phyloP scores from a whole-genome alignment of 2,888 invertebrate genomes.

The Micropterix aruncella region DNA sequence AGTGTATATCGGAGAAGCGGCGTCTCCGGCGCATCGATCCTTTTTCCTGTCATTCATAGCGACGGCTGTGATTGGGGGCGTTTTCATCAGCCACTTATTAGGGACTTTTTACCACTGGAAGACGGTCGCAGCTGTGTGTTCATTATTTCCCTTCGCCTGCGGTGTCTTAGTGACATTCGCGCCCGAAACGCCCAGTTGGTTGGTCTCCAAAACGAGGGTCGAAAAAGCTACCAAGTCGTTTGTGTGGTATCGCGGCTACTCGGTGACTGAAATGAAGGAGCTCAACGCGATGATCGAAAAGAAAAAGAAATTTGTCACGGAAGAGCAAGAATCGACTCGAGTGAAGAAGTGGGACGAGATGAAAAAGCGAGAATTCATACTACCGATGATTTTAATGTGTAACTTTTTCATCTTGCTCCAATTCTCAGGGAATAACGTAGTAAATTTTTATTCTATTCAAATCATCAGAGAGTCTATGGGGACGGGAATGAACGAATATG shows the following conservation, averaged over 20 bases:
- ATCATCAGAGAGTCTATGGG: slow-evolving; percentile 46
- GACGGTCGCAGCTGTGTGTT: slow-evolving; percentile 36
- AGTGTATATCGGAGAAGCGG: slow-evolving; percentile 44
- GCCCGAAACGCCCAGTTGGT: slow-evolving; percentile 55
- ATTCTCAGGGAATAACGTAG: slow-evolving; percentile 54
- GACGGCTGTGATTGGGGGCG: slow-evolving; percentile 44
- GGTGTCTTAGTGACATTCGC: slow-evolving; percentile 36
- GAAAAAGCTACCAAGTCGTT: slow-evolving; percentile 42
- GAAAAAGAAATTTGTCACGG: slow-evolving; percentile 19
- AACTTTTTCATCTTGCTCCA: slow-evolving; percentile 51
- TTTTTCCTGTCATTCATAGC: slow-evolving; percentile 45
- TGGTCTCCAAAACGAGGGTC: slow-evolving; percentile 40
- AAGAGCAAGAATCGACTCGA: slow-evolving; percentile 13
- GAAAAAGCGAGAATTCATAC: slow-evolving; percentile 34
- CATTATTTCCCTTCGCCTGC: slow-evolving; percentile 33
- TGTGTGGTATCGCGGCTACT: slow-evolving; percentile 38
- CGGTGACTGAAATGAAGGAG: slow-evolving; percentile 24
- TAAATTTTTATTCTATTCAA: slow-evolving; percentile 53
- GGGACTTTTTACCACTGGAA: slow-evolving; percentile 47
- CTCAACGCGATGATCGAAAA: slow-evolving; percentile 31
- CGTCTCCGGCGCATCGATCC: slow-evolving; percentile 45
- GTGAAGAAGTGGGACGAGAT: slow-evolving; percentile 16
- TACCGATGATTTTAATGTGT: slow-evolving; percentile 44
- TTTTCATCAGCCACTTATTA: slow-evolving; percentile 44
- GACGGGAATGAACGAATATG: slow-evolving; percentile 42